phyloP scores from a whole-genome alignment of 2,797 vertebrate genomes.

The Gymnodraco acuticeps region DNA sequence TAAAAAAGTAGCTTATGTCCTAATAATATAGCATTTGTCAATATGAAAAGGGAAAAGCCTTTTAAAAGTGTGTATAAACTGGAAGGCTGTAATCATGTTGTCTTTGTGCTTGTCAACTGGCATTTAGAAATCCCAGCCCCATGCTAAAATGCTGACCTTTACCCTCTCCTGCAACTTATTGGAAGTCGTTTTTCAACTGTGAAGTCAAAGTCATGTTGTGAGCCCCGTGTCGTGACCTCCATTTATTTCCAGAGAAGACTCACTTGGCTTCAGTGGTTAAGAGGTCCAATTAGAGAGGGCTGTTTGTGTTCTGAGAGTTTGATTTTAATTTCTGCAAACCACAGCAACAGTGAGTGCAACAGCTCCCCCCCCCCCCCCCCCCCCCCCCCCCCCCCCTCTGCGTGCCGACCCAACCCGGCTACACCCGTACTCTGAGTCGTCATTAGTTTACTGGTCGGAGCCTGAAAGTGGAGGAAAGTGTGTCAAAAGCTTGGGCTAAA shows the following conservation, averaged over 20 bases:
- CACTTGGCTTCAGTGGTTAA: slow-evolving; percentile 79
- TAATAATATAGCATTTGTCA: slow-evolving; percentile 76
- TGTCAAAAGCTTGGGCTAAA: slow-evolving; percentile 66
- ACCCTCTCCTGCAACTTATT: slow-evolving; percentile 75
- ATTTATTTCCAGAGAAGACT: slow-evolving; percentile 80
- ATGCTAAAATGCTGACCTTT: slow-evolving; percentile 80
- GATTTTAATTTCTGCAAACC: slow-evolving; percentile 73
- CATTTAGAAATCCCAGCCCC: slow-evolving; percentile 78
- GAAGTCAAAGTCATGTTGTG: slow-evolving; percentile 77
- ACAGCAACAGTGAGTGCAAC: slow-evolving; percentile 27
- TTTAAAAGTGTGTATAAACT: slow-evolving; percentile 58
- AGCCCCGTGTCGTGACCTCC: slow-evolving; percentile 81
- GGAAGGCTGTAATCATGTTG: slow-evolving; percentile 73
- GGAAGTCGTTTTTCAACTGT: slow-evolving; percentile 79
- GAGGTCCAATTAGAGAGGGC: slow-evolving; percentile 82
- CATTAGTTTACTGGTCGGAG: slow-evolving; percentile 65
- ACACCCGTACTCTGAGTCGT: slow-evolving; percentile 69
- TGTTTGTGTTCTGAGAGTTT: slow-evolving; percentile 73
- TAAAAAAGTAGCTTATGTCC: slow-evolving; percentile 63
- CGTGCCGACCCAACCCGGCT: slow-evolving; percentile 13
- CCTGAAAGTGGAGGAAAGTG: slow-evolving; percentile 64
- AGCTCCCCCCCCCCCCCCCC: slow-evolving; percentile 45
- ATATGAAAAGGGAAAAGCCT: slow-evolving; percentile 65
- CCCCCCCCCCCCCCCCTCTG: neutral
- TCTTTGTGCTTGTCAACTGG: slow-evolving; percentile 76